Evolutionary conservation across 2,113 vertebrate species (phyloP), one percentile per base, ranked within the genome.

Genomic region (Zosterops borbonicus): DNA sequence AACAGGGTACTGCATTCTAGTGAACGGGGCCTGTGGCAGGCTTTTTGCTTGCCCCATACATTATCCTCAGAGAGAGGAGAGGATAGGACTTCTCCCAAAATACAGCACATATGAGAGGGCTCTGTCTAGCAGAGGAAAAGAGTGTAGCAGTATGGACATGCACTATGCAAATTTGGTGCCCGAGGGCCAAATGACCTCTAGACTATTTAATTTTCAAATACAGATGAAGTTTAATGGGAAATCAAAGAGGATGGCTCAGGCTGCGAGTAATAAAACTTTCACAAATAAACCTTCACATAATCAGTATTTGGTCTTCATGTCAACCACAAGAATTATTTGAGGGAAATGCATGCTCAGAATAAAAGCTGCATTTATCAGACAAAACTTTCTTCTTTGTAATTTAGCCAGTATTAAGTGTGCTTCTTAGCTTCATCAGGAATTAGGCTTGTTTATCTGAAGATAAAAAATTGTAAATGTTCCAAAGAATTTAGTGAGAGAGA

Each of bases 261-360:
- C 29, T 83, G 63, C 20, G 86, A 71, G 35, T 28, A 84, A 82
- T 65, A 65, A 92, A 75, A 13, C 11, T 88, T 83, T 85, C n/a
- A 65, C 50, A 88, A 92, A 94, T 47, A 88, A 90, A 74, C 27
- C 4, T 55, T 80, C 60, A 50, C 27, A 78, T 91, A 78, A 80
- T 60, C 63, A 82, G n/a, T 53, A 37, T 68, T 70, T 69, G 12
- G 25, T 81, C 41, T 75, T 52, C 1, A 0, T 50, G 41, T 73
- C 75, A 90, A 60, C 2, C 8, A 7, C 12, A 65, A 88, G 9
- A 37, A 76, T 25, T 59, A 8, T 68, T 78, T 69, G 42, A 85
- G 8, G 21, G 23, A 89, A 75, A 69, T 5, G 39, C 28, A 44
- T 39, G 31, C 53, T 69, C 44, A 71, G 42, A 74, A 12, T 86